Conservation (phyloP, 2,888 invertebrate species). For the Agrotis clavis region DNA sequence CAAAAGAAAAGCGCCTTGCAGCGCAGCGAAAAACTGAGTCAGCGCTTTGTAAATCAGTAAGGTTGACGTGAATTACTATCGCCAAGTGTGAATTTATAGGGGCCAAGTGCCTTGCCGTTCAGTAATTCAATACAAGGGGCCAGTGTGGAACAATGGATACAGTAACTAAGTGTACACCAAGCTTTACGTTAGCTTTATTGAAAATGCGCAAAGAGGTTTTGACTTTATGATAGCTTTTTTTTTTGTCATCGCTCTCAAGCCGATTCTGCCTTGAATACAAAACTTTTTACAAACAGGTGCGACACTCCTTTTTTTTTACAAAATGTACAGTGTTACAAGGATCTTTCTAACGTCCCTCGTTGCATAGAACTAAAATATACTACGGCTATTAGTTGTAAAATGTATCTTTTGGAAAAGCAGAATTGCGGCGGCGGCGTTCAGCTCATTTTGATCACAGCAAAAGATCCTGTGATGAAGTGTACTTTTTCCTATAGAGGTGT, state of each 20-base stretch:
- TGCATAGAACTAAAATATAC: no score
- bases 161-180: constrained; percentile 33
- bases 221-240: background rate
- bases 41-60: constrained; percentile 76
- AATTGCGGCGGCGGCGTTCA: background rate
- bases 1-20: constrained; percentile 35
- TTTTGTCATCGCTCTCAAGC: no score
- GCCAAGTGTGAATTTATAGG: constrained; percentile 78
- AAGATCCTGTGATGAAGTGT: background rate
- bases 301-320: background rate
- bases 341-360: background rate
- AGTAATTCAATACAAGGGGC: constrained; percentile 64
- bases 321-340: background rate
- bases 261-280: no score
- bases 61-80: constrained; percentile 81
- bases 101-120: constrained; percentile 66
- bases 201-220: constrained; percentile 18
- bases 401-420: background rate
- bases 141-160: constrained; percentile 52
- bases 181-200: constrained; percentile 35
- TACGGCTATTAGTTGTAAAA: no score
- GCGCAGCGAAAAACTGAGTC: constrained; percentile 67
- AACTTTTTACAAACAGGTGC: background rate
- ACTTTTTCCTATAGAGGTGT: background rate
- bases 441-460: background rate